Evolutionary conservation across 1,140 invertebrate genomes (phyloP).

Genomic region (Mya arenaria): DNA sequence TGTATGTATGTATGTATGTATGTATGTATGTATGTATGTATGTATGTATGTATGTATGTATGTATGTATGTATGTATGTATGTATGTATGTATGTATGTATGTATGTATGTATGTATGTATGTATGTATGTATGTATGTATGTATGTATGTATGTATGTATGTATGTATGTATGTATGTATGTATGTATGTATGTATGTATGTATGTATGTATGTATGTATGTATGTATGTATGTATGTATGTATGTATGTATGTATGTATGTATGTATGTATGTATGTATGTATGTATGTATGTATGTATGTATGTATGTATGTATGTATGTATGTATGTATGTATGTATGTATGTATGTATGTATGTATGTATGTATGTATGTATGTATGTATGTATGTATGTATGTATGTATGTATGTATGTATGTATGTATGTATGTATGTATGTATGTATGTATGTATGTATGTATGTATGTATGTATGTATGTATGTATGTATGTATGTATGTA

Average conservation of each 20-base stretch:
- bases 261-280: constrained; percentile 25
- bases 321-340: constrained; percentile 25
- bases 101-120: constrained; percentile 12
- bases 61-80: constrained; percentile 1
- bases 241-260: constrained; percentile 25
- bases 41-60: constrained; percentile 16
- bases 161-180: constrained; percentile 22
- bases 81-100: constrained; percentile 29
- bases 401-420: constrained; percentile 25
- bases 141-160: constrained; percentile 22
- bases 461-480: constrained; percentile 25
- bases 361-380: constrained; percentile 25
- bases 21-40: constrained; percentile 19
- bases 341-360: constrained; percentile 25
- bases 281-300: constrained; percentile 25
- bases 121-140: constrained; percentile 4
- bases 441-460: constrained; percentile 25
- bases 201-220: constrained; percentile 23
- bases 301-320: constrained; percentile 25
- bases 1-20: constrained; percentile 20
- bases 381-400: constrained; percentile 25
- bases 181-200: constrained; percentile 28
- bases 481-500: constrained; percentile 25
- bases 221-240: constrained; percentile 25
- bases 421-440: constrained; percentile 25